Percentiles rank a stretch among this genome's conserved stretches.
Evolutionary conservation across 2,888 invertebrate genomes (phyloP).

Genomic region (Ferrisia virgata): DNA sequence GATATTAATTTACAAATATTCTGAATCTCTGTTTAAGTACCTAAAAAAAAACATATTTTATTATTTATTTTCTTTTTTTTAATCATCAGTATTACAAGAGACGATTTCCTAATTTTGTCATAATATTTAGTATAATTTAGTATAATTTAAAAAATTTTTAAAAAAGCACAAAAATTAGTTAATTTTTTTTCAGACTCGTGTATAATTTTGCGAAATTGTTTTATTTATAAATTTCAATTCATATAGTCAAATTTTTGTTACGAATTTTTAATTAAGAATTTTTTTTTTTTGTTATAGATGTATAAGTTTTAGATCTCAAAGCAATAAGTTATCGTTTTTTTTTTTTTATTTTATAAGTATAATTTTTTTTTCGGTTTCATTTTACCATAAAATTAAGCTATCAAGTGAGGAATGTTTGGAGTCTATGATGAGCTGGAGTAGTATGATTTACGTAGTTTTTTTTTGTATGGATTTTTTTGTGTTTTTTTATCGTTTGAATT

Average conservation of each 20-base stretch:
- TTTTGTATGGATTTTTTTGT: slow-evolving; percentile 10
- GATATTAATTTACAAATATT: slow-evolving; percentile 43
- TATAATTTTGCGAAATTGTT: not conserved
- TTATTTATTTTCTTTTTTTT: not conserved
- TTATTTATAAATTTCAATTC: not conserved
- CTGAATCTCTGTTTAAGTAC: slow-evolving; percentile 7
- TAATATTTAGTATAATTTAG: not conserved
- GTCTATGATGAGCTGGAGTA: not conserved
- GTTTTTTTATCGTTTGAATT: slow-evolving; percentile 3
- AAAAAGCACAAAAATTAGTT: not conserved
- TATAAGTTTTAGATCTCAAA: slow-evolving; percentile 39
- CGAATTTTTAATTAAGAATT: slow-evolving; percentile 18
- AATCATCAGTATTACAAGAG: not conserved
- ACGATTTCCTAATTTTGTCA: slow-evolving; percentile 21
- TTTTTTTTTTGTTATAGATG: slow-evolving; percentile 4
- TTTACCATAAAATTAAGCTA: slow-evolving; percentile 15
- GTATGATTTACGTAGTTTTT: not conserved
- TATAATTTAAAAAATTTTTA: not conserved
- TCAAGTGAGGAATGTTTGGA: not conserved
- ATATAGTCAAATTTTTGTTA: slow-evolving; percentile 27
- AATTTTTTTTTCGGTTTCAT: not conserved
- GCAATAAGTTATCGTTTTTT: slow-evolving; percentile 38
- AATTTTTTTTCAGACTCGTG: not conserved
- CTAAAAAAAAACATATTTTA: not conserved
- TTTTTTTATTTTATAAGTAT: not conserved